phyloP scores from a whole-genome alignment of 1,140 invertebrate species.

The Thaumetopoea pityocampa region DNA sequence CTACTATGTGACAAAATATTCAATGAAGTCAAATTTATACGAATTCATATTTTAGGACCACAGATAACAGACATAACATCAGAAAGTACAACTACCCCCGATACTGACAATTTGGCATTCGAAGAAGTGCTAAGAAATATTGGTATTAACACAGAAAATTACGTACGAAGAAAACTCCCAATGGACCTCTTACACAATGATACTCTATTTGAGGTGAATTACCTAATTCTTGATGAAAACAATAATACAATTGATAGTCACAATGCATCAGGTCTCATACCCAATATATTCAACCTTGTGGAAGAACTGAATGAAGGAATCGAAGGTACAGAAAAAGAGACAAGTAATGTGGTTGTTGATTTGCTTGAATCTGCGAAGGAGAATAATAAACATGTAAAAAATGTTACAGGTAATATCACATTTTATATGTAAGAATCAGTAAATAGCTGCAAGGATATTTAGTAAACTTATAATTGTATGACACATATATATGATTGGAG shows the following conservation, averaged over 20 bases:
- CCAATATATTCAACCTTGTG: not conserved
- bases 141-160: conserved; percentile 18
- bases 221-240: conserved; percentile 14
- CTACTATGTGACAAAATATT: too few relatives aligned
- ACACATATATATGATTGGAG: too few relatives aligned
- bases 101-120: conserved; percentile 24
- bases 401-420: conserved; percentile 2
- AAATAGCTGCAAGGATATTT: too few relatives aligned
- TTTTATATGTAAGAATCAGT: not conserved
- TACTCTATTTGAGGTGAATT: conserved; percentile 3
- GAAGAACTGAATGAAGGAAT: conserved; percentile 1
- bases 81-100: not conserved
- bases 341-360: conserved; percentile 18
- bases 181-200: conserved; percentile 1
- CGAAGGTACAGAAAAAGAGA: not conserved
- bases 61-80: not conserved
- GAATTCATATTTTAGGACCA: not conserved
- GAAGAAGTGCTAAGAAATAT: conserved; percentile 27
- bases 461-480: too few relatives aligned
- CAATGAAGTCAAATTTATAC: too few relatives aligned
- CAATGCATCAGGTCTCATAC: not conserved
- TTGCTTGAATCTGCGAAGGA: conserved; percentile 4
- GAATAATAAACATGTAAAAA: not conserved
- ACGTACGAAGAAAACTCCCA: conserved; percentile 17
- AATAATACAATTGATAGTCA: not conserved